Evolutionary conservation across 2,797 vertebrate species (phyloP), one percentile per base, ranked within the genome.

Genomic region (Octomys mimax): DNA sequence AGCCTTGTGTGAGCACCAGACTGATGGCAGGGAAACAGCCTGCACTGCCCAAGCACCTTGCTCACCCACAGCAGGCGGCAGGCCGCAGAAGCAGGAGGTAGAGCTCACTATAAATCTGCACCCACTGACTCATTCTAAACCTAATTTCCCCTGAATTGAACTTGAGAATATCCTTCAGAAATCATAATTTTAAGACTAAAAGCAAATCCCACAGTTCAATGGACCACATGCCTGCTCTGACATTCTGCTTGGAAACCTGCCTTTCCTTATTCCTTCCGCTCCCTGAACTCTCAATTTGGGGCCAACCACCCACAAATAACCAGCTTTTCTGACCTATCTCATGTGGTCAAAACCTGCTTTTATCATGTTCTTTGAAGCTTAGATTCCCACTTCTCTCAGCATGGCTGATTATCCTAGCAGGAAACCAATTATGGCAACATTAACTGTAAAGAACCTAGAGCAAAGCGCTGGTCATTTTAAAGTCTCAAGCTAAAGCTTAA

Each of bases 401-500:
- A 66, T 31, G 39, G n/a, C 46, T 83, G 73, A 49, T 0, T 31
- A 28, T 71, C 68, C 71, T 71, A 62, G 80, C 54, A 71, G 62
- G 78, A 87, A 77, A 52, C 33, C 89, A 89, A 7, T 82, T 49
- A 73, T 83, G 57, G 33, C 33, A 77, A 46, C 31, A 52, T 26
- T 52, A 52, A 66, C 73, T 36, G 66, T 39, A 81, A 78, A n/a
- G 33, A 68, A 79, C 78, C 31, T 12, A 79, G 49, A 95, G 79
- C 36, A 57, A 16, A 59, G 52, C 66, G 57, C 54, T 73, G 54
- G 54, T 21, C 39, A 87, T 57, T 83, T 39, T 86, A 79, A 71
- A 14, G 46, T 33, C 83, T 80, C 49, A 79, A 92, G 11, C 71
- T 49, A 61, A 86, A 95, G 22, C 6, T 52, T 93, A 93, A 95